These are phyloP conservation scores for Bagarius yarrelli DNA, from an alignment of 2,113 vertebrate genomes.

Conservation along the genomic window DNA sequence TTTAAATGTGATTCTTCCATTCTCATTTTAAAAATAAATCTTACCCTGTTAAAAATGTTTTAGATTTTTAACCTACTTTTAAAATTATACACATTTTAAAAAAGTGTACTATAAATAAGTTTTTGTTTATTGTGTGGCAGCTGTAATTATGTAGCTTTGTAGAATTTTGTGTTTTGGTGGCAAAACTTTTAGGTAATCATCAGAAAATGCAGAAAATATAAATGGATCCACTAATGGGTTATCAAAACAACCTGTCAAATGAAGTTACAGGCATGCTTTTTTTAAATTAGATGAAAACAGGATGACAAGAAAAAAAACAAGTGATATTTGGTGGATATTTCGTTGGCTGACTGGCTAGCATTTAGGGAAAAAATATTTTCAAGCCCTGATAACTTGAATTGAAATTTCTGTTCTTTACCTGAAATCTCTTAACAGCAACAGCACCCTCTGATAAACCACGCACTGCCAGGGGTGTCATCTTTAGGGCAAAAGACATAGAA, in stretches of 20 bases:
- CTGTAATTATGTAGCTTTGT: neutral
- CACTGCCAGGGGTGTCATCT: conserved; percentile 75
- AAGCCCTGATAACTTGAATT: neutral
- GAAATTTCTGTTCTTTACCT: conserved; percentile 60
- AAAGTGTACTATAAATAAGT: neutral
- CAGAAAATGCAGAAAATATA: neutral
- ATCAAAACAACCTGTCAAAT: neutral
- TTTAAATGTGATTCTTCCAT: too few species aligned
- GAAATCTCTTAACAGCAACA: conserved; percentile 76
- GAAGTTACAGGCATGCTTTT: neutral
- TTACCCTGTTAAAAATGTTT: too few species aligned
- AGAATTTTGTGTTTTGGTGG: neutral
- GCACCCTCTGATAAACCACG: conserved; percentile 73
- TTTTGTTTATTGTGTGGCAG: neutral
- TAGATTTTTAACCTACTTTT: too few species aligned
- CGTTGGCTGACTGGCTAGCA: neutral
- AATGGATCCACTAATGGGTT: neutral
- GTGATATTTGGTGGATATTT: neutral
- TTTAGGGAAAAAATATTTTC: neutral
- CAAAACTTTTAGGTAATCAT: neutral
- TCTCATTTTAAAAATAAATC: too few species aligned
- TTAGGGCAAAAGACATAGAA: conserved; percentile 79
- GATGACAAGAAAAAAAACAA: neutral
- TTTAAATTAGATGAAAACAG: neutral
- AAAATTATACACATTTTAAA: too few species aligned